Evolutionary conservation across 2,797 vertebrate species (phyloP).

Genomic region (Lepus oiostolus): DNA sequence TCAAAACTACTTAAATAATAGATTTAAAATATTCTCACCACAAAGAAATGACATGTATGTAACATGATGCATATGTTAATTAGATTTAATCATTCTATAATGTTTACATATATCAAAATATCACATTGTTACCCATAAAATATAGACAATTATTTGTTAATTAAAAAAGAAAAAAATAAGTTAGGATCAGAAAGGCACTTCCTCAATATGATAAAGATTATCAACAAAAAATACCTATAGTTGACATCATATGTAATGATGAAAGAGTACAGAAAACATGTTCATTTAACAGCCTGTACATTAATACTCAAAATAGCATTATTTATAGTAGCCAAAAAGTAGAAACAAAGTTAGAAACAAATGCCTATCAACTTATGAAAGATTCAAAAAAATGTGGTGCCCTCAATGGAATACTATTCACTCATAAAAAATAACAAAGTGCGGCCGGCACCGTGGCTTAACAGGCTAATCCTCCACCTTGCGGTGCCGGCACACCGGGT

Average conservation of each 20-base stretch:
- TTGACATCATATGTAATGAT: not conserved
- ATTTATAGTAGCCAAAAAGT: constrained; percentile 7
- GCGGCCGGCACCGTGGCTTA: too few species aligned
- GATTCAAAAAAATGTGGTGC: not conserved
- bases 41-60: too few species aligned
- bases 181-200: not conserved
- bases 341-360: not conserved
- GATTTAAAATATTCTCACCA: too few species aligned
- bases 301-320: constrained; percentile 13
- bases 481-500: too few species aligned
- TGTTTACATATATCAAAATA: too few species aligned
- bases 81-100: too few species aligned
- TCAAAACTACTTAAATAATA: too few species aligned
- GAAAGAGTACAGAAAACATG: constrained; percentile 10
- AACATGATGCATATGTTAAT: too few species aligned
- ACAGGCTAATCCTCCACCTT: too few species aligned
- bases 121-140: too few species aligned
- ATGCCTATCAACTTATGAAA: not conserved
- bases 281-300: not conserved
- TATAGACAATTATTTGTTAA: not conserved
- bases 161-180: not conserved
- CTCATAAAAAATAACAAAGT: constrained; percentile 3
- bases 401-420: constrained; percentile 4
- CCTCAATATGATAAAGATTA: not conserved
- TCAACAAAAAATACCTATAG: not conserved